A percentile compares a stretch with the other conserved stretches of the same genome.
These are phyloP conservation scores for Rostratula benghalensis DNA, from an alignment of 2,113 vertebrate species.

Conservation along the genomic window DNA sequence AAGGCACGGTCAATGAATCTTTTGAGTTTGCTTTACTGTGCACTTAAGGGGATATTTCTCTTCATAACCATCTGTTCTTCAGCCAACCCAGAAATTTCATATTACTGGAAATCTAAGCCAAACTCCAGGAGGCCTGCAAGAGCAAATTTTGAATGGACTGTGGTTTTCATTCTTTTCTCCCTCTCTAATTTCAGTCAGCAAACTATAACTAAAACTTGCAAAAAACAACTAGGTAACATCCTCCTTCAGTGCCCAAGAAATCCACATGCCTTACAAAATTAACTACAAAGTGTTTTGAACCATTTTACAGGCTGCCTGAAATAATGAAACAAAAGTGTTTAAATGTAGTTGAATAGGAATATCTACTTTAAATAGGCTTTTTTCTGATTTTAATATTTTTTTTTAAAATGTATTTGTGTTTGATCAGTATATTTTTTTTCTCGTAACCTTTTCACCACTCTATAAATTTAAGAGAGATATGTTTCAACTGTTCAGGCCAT, in stretches of 20 bases:
- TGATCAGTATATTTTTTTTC: constrained; percentile 5
- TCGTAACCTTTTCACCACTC: constrained; percentile 35
- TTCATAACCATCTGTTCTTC: constrained; percentile 49
- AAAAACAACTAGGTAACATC: neutral
- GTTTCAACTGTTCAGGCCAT: constrained; percentile 27
- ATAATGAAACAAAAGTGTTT: neutral
- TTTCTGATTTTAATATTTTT: neutral
- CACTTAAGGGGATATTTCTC: constrained; percentile 29
- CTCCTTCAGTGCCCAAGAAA: neutral
- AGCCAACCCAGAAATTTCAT: neutral
- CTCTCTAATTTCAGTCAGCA: neutral
- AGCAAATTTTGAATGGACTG: constrained; percentile 6
- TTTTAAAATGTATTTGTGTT: neutral
- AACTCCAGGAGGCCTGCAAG: constrained; percentile 1
- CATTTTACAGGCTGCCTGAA: constrained; percentile 1
- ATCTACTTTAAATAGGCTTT: neutral
- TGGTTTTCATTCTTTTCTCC: neutral
- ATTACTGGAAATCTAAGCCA: neutral
- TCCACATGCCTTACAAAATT: neutral
- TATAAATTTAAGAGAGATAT: constrained; percentile 53
- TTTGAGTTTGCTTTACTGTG: constrained; percentile 28
- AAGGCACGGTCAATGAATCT: neutral
- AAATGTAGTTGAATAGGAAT: neutral
- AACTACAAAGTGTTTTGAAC: neutral
- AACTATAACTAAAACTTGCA: neutral